Conservation (phyloP, 2,113 vertebrate genomes). For the Melozone crissalis region DNA sequence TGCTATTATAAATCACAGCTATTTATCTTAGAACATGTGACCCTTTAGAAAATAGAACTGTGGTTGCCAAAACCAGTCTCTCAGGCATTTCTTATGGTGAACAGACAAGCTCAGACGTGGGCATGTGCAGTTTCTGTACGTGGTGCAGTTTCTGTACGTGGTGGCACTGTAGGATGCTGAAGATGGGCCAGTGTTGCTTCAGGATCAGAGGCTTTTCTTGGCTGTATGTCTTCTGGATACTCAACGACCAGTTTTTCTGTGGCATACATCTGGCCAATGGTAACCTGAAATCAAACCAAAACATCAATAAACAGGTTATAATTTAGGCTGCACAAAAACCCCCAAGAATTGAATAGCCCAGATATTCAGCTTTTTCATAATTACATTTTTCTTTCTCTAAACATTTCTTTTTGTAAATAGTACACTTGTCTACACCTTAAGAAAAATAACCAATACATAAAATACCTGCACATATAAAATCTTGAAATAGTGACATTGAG, state of each 20-base stretch:
- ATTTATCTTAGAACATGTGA: background rate
- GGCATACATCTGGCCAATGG: conserved; percentile 78
- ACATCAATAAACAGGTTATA: background rate
- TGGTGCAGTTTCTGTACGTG: background rate
- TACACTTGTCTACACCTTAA: background rate
- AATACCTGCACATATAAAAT: background rate
- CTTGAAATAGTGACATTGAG: background rate
- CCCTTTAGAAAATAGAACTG: conserved; percentile 2
- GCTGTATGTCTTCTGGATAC: conserved; percentile 58
- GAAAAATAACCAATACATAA: background rate
- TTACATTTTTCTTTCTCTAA: background rate
- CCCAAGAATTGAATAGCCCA: background rate
- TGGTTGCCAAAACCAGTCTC: conserved; percentile 28
- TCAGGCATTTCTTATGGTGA: conserved; percentile 28
- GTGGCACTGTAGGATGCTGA: conserved; percentile 45
- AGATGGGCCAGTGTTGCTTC: conserved; percentile 32
- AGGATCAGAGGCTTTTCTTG: background rate
- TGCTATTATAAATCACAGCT: background rate
- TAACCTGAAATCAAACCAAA: conserved; percentile 74
- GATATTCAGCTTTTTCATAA: background rate
- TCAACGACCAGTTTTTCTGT: conserved; percentile 81
- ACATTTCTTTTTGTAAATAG: background rate
- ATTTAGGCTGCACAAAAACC: background rate
- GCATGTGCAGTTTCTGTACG: background rate
- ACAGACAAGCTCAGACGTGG: conserved; percentile 15